Evolutionary conservation across 2,888 invertebrate species (phyloP), one percentile per base, ranked within the genome.

Genomic region (Gryllus longicercus): DNA sequence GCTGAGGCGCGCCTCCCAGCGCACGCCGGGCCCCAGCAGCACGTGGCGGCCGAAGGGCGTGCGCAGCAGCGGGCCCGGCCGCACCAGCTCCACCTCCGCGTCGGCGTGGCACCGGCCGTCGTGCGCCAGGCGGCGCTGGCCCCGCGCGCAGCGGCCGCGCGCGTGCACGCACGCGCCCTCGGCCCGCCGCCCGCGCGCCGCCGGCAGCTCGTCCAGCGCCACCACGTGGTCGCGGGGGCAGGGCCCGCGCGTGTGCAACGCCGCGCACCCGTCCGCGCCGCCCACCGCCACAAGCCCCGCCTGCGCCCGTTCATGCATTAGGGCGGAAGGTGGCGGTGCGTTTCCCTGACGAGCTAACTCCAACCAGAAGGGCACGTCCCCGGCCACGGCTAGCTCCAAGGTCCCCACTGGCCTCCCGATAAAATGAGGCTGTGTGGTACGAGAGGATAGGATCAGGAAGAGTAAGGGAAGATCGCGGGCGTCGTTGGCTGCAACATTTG

Each of bases 31-130:
- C n/a, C 18, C 75, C 4, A 14, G 75, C 75, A 38, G 76, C 38
- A 50, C 25, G 76, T 23, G 38, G 18, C 50, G 85, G 85, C 86
- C 86, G 85, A 84, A 83, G 82, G 82, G 82, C 82, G 81, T 80
- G 82, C 78, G 80, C 80, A 80, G 79, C 79, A 80, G 81, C 78
- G 76, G 80, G 79, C 80, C 79, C 81, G 81, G 81, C 80, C 50
- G 51, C 49, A 76, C 49, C 49, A 76, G 49, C 76, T 49, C 49
- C 50, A 76, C 81, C 63, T 77, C 75, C 82, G 5, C 38, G 79
- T 78, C 77, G 74, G 74, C 63, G 75, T 78, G 79, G 78, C 18
- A 76, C 79, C 51, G 74, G 76, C 74, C 51, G 75, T 23, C 75
- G 74, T 79, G 79, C 80, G 25, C 23, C 49, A 76, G 25, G 38